Conservation (phyloP, 2,888 invertebrate species). For the Megamerina dolium region DNA sequence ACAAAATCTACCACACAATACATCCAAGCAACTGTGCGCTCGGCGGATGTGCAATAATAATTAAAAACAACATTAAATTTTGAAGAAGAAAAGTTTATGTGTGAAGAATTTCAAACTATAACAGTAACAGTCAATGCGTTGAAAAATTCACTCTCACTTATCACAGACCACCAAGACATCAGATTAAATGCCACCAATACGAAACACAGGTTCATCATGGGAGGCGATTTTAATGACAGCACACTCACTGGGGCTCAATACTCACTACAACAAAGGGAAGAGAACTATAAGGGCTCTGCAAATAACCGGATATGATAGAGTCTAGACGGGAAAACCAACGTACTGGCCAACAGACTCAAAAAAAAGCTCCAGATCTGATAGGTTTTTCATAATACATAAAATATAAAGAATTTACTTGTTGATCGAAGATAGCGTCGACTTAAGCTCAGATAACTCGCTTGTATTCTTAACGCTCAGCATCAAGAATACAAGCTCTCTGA, state of each 20-base stretch:
- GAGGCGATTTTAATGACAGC: not conserved
- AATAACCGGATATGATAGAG: not conserved
- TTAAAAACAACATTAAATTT: not conserved
- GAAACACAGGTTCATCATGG: not conserved
- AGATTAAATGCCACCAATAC: not conserved
- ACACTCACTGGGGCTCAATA: not conserved
- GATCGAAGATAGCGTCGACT: no score
- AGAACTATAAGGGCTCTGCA: not conserved
- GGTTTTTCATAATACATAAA: no score
- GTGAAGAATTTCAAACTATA: not conserved
- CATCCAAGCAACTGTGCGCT: not conserved
- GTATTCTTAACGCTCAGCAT: no score
- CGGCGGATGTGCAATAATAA: not conserved
- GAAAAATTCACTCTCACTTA: not conserved
- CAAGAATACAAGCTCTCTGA: no score
- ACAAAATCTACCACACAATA: not conserved
- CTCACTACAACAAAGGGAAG: not conserved
- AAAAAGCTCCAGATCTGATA: no score
- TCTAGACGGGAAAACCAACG: not conserved
- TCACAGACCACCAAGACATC: not conserved
- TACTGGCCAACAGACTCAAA: no score
- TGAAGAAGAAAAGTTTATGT: not conserved
- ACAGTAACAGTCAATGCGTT: not conserved
- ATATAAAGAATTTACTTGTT: not conserved
- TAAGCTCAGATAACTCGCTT: no score